Evolutionary conservation across 2,888 invertebrate genomes (phyloP), one percentile per base, ranked within the genome.

Genomic region (Plemyria rubiginata): DNA sequence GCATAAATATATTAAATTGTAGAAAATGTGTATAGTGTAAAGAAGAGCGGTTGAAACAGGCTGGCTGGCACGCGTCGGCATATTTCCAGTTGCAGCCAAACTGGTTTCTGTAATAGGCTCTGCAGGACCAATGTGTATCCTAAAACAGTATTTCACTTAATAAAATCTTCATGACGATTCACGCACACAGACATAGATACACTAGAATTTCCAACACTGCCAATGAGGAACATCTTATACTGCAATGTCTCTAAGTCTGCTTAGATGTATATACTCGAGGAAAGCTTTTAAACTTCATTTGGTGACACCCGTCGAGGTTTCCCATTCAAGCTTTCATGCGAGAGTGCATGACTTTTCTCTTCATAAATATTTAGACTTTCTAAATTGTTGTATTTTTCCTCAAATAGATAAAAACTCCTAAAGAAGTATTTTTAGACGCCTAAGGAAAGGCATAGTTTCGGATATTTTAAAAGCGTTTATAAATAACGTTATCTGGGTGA

Each of bases 21-120:
- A 62, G 72, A 84, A 82, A 78, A 79, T 78, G 76, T 76, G 82
- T 81, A 82, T 78, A 81, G 72, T 80, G 79, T 83, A 84, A 85
- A 77, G 81, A 81, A 76, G 80, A 81, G 79, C 79, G 81, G 81
- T 79, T 79, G 80, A 76, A 83, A 82, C 82, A 77, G 81, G 84
- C 79, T 76, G 77, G 82, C 80, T 72, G 80, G 85, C 87, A 88
- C 86, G 86, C 86, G 84, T 82, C 87, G 86, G 87, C 90, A 88
- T 86, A 88, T 88, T 87, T 88, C 84, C 85, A 85, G 85, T 69
- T 68, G 69, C 65, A 84, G 84, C 81, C 72, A 76, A 90, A 91
- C 91, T 79, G 88, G 90, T 91, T 91, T 87, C 73, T 75, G 69
- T 74, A 78, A 79, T 82, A 82, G 82, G 82, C 77, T 70, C 49